Base-by-base conservation (phyloP, 2,797 vertebrate species). In the Odontamblyopus lacepedii region DNA sequence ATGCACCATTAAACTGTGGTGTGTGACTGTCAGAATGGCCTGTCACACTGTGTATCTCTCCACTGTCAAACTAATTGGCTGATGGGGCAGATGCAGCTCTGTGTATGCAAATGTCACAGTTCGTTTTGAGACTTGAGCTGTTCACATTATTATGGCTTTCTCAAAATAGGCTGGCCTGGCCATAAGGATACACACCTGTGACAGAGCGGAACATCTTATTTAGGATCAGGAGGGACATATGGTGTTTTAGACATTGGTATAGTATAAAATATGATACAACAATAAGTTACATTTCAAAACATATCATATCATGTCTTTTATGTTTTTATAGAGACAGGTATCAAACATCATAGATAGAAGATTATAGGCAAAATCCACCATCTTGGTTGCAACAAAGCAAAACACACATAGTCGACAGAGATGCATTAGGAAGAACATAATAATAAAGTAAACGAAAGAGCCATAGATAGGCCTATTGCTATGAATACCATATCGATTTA, bases 21-120 rank as follows among this genome's bases (percentile, higher is more conserved):
- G n/a, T 38, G 0, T 27, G 35, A 48, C 76, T 71, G 75, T 74
- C 76, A 76, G 59, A 77, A 69, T 67, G 64, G 63, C 53, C 63
- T 27, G 70, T 79, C 64, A 79, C 81, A 79, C 79, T 81, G 48
- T 26, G 38, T n/a, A 63, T 50, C 71, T 69, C 76, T 73, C 66
- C 72, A 51, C 74, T 63, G 72, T 77, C 83, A 78, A 72, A 79
- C 68, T 85, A 87, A 89, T 86, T 86, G 85, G 83, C 70, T 73
- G 70, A n/a, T 76, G 1, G 71, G 80, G 75, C 84, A 79, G 81
- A 71, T 78, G 62, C 74, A 29, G 63, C 65, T 68, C 30, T 75
- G 76, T 57, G 51, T 77, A 67, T 61, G 51, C 23, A 38, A 48
- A 27, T 71, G 50, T 78, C 62, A 51, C 65, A 69, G 50, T 12